Percentiles rank a stretch among this genome's conserved stretches.
These are phyloP conservation scores for Pygocentrus nattereri DNA, from an alignment of 2,797 vertebrate genomes.

Conservation along the genomic window DNA sequence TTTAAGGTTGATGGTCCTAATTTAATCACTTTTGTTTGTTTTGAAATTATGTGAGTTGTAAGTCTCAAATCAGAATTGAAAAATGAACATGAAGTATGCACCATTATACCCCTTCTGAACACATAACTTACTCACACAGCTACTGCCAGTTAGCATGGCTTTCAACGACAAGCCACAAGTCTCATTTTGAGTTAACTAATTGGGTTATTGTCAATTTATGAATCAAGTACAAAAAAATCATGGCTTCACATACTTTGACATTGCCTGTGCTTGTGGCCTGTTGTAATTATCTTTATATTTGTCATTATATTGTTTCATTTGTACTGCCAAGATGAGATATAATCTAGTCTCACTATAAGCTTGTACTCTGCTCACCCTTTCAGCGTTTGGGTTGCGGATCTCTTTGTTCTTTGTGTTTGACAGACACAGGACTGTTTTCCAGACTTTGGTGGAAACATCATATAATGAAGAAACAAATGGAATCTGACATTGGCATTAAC, in stretches of 20 bases:
- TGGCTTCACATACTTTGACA: not conserved
- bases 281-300: not conserved
- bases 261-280: not conserved
- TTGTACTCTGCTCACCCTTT: conserved; percentile 9
- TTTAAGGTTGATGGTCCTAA: too few species aligned
- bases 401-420: conserved; percentile 46
- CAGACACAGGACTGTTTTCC: too few species aligned
- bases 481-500: conserved; percentile 66
- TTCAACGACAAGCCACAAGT: not conserved
- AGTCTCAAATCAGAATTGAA: too few species aligned
- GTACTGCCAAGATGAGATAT: not conserved
- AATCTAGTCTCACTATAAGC: not conserved
- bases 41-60: too few species aligned
- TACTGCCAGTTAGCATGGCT: not conserved
- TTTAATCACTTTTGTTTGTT: too few species aligned
- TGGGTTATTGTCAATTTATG: conserved; percentile 28
- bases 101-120: too few species aligned
- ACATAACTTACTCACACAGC: too few species aligned
- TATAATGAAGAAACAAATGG: conserved; percentile 65
- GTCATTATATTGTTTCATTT: not conserved
- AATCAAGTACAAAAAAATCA: not conserved
- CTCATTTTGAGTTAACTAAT: not conserved
- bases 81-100: too few species aligned
- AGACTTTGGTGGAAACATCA: conserved; percentile 56
- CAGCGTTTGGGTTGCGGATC: conserved; percentile 6